Percentiles rank a stretch among this genome's conserved stretches.
These are phyloP conservation scores for Dasypogon diadema DNA, from an alignment of 2,888 invertebrate species.

Conservation along the genomic window DNA sequence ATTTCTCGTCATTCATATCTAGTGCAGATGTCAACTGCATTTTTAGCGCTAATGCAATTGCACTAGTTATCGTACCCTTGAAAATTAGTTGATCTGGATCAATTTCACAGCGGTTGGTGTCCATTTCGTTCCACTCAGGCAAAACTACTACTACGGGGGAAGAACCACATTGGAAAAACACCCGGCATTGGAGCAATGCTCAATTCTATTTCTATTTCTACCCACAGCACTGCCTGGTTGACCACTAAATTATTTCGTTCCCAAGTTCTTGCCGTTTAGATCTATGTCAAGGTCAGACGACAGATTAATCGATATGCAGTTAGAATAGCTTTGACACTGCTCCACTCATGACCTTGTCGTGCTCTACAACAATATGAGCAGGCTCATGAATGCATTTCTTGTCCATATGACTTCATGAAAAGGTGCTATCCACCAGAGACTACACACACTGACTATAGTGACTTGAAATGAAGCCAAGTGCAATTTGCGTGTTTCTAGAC, in stretches of 20 bases:
- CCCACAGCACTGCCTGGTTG: not conserved
- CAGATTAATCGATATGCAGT: slow-evolving; percentile 36
- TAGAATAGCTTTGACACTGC: slow-evolving; percentile 49
- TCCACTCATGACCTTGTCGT: slow-evolving; percentile 33
- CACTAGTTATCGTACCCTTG: slow-evolving; percentile 32
- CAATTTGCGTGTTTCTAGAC: slow-evolving; percentile 34
- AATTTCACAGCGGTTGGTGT: not conserved
- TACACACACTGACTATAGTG: not conserved
- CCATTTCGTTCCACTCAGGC: not conserved
- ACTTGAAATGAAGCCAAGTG: slow-evolving; percentile 51
- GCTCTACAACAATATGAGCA: slow-evolving; percentile 5
- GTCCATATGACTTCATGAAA: slow-evolving; percentile 8
- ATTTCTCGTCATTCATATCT: slow-evolving; percentile 19
- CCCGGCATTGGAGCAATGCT: not conserved
- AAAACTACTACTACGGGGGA: not conserved
- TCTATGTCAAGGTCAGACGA: slow-evolving; percentile 37
- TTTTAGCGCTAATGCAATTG: slow-evolving; percentile 14
- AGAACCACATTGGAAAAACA: not conserved
- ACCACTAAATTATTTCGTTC: slow-evolving; percentile 1
- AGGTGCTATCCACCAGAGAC: slow-evolving; percentile 5
- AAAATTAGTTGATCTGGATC: slow-evolving; percentile 2
- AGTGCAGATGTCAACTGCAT: slow-evolving; percentile 36
- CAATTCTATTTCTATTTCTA: not conserved
- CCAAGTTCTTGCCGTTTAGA: not conserved
- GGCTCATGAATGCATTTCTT: slow-evolving; percentile 26